These are phyloP conservation scores for Crypturellus undulatus DNA, from an alignment of 2,113 vertebrate species.

Conservation along the genomic window DNA sequence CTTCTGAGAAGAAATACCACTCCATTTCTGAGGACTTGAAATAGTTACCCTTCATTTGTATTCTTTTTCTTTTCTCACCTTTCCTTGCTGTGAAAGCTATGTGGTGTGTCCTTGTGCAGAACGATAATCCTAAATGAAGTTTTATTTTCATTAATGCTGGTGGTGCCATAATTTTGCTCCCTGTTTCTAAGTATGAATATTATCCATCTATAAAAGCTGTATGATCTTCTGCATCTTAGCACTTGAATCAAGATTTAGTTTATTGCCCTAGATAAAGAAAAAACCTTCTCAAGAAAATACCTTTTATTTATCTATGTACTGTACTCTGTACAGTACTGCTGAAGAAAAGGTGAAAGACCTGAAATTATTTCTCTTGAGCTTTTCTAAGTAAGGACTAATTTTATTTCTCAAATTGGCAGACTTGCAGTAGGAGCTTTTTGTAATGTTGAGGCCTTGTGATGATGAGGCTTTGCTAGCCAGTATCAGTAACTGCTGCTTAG, in stretches of 20 bases:
- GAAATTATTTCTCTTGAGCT: slow-evolving; percentile 29
- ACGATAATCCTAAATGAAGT: background rate
- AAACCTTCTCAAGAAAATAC: background rate
- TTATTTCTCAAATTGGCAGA: slow-evolving; percentile 17
- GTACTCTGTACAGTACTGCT: background rate
- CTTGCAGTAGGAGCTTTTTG: slow-evolving; percentile 8
- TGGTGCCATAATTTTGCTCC: background rate
- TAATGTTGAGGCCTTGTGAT: slow-evolving; percentile 8
- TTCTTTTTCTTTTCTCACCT: background rate
- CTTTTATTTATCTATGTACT: background rate
- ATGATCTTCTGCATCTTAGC: background rate
- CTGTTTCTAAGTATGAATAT: background rate
- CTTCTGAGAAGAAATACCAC: background rate
- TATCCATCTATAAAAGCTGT: background rate
- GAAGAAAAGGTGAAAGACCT: background rate
- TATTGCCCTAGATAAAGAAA: background rate
- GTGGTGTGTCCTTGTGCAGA: background rate
- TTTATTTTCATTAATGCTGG: background rate
- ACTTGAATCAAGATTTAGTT: background rate
- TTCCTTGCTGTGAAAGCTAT: background rate
- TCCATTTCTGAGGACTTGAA: background rate
- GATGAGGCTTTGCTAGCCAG: slow-evolving; percentile 24
- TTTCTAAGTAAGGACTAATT: background rate
- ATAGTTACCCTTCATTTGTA: background rate
- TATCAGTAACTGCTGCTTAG: slow-evolving; percentile 55